Conservation (phyloP, 2,113 vertebrate species). For the Chloebia gouldiae region DNA sequence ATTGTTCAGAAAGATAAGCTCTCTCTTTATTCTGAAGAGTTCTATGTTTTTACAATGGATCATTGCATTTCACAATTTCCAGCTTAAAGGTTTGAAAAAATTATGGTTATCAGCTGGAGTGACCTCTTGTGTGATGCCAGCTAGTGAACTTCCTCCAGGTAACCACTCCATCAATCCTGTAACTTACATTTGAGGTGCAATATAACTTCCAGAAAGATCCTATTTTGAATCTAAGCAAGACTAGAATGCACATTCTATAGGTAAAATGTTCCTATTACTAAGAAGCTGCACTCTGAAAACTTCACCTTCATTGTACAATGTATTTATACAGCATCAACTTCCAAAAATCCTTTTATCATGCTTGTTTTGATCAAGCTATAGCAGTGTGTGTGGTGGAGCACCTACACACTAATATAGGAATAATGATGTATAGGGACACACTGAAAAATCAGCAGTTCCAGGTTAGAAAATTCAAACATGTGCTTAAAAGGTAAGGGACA, state of each 20-base stretch:
- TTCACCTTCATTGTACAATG: background rate
- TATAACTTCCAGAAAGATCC: background rate
- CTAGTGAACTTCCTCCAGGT: background rate
- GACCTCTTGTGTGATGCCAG: background rate
- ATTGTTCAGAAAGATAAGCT: slow-evolving; percentile 58
- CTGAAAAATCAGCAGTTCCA: background rate
- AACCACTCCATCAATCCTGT: background rate
- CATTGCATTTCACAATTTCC: background rate
- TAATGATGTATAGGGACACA: background rate
- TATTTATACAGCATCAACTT: background rate
- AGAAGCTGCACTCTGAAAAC: background rate
- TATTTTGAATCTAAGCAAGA: background rate
- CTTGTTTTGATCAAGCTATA: slow-evolving; percentile 2
- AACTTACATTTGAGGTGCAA: background rate
- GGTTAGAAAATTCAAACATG: background rate
- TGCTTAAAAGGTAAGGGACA: slow-evolving; percentile 4
- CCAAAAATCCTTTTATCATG: background rate
- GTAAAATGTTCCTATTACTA: background rate
- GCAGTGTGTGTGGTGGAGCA: background rate
- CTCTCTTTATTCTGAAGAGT: slow-evolving; percentile 18
- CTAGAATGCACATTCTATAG: background rate
- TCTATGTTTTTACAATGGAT: background rate
- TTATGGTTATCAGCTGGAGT: background rate
- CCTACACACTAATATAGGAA: background rate
- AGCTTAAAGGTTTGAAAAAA: background rate